These are phyloP conservation scores for Desmophyllum pertusum DNA, from an alignment of 92 coral and sea anemone genomes.

Conservation along the genomic window DNA sequence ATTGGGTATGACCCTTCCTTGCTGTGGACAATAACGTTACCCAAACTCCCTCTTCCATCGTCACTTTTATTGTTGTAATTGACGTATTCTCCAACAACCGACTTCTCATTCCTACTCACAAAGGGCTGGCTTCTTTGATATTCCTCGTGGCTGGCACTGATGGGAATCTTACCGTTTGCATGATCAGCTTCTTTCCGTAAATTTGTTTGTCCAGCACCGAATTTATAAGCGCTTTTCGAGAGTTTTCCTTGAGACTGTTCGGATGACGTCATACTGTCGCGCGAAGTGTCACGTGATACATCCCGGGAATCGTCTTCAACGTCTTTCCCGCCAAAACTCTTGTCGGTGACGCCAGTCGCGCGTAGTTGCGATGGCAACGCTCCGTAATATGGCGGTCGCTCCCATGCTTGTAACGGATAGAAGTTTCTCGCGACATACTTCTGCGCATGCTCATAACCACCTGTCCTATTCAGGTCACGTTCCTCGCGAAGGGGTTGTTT, in stretches of 20 bases:
- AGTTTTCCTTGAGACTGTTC: conserved; percentile 40
- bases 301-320: conserved; percentile 46
- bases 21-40: conserved; percentile 26
- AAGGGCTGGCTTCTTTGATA: conserved; percentile 46
- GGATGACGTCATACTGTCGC: conserved; percentile 44
- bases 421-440: conserved; percentile 33
- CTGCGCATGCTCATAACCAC: conserved; percentile 19
- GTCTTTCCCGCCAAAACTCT: conserved; percentile 55
- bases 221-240: conserved; percentile 15
- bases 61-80: conserved; percentile 57
- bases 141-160: conserved; percentile 27
- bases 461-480: conserved; percentile 34
- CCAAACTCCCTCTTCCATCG: conserved; percentile 53
- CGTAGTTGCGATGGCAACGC: conserved; percentile 34
- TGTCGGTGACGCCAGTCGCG: conserved; percentile 40
- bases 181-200: conserved; percentile 34
- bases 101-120: conserved; percentile 69
- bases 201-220: conserved; percentile 14
- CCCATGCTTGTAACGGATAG: conserved; percentile 20
- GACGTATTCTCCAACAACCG: conserved; percentile 77
- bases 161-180: conserved; percentile 8
- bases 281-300: conserved; percentile 35
- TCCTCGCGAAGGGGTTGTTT: conserved; percentile 37
- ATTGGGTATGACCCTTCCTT: conserved; percentile 37
- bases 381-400: conserved; percentile 33